Percentiles rank a stretch among this genome's conserved stretches.
These are phyloP conservation scores for Oophaga pumilio DNA, from an alignment of 2,113 vertebrate species.

Conservation along the genomic window DNA sequence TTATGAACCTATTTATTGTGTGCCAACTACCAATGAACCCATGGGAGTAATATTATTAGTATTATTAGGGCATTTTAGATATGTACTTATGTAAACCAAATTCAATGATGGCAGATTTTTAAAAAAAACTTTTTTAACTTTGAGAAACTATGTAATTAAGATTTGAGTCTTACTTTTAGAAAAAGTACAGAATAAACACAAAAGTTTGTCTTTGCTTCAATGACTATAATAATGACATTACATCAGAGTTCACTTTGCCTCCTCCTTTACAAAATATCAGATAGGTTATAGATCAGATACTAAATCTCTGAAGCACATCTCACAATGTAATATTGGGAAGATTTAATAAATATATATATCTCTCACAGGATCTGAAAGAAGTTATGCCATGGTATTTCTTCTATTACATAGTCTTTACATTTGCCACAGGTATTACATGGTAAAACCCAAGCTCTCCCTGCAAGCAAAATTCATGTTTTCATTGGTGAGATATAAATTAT, in stretches of 20 bases:
- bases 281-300: background rate
- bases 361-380: background rate
- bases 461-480: background rate
- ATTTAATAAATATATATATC: background rate
- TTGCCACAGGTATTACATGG: background rate
- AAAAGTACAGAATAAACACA: background rate
- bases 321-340: background rate
- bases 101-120: background rate
- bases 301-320: conserved; percentile 53
- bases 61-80: too few species aligned
- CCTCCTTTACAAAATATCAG: background rate
- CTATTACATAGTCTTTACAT: background rate
- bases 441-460: background rate
- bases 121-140: background rate
- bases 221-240: conserved; percentile 4
- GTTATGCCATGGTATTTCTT: background rate
- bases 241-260: conserved; percentile 1
- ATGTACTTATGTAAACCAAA: background rate
- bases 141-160: background rate
- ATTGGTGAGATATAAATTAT: too few species aligned
- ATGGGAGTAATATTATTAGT: too few species aligned
- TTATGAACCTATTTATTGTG: background rate
- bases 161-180: background rate
- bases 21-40: background rate
- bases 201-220: background rate